phyloP scores from a whole-genome alignment of 2,888 invertebrate species.

The Reticulitermes lucifugus region DNA sequence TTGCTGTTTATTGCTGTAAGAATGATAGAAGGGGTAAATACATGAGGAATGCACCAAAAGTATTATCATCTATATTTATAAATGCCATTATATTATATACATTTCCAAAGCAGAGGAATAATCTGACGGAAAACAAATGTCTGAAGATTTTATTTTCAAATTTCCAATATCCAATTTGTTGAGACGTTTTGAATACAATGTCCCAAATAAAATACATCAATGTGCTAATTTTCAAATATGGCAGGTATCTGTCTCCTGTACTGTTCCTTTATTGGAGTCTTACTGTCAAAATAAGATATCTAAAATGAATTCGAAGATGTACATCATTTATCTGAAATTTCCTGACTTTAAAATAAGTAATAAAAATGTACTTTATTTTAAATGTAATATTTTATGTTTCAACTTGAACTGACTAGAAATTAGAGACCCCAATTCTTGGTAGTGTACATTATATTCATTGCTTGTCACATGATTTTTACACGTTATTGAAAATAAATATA shows the following conservation, averaged over 20 bases:
- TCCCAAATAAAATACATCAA: no score
- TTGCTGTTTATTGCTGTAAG: no score
- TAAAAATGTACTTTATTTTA: not conserved
- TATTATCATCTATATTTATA: not conserved
- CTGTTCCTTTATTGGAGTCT: no score
- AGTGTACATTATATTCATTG: slow-evolving; percentile 6
- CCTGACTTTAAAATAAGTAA: not conserved
- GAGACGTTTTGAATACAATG: no score
- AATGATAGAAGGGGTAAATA: not conserved
- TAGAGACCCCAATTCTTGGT: not conserved
- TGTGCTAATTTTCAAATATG: not conserved
- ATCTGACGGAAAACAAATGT: not conserved
- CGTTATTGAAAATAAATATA: slow-evolving; percentile 44
- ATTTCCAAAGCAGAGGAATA: not conserved
- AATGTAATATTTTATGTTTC: not conserved
- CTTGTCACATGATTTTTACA: slow-evolving; percentile 7
- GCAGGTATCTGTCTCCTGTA: no score
- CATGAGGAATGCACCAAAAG: not conserved
- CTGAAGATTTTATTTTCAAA: no score
- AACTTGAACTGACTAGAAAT: slow-evolving; percentile 9
- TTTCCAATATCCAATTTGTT: no score
- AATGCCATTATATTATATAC: not conserved
- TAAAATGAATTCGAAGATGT: no score
- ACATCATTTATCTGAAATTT: not conserved
- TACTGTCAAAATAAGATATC: no score